Base-by-base conservation (phyloP, 2,888 invertebrate genomes). In the Neocrepidodera transversa region DNA sequence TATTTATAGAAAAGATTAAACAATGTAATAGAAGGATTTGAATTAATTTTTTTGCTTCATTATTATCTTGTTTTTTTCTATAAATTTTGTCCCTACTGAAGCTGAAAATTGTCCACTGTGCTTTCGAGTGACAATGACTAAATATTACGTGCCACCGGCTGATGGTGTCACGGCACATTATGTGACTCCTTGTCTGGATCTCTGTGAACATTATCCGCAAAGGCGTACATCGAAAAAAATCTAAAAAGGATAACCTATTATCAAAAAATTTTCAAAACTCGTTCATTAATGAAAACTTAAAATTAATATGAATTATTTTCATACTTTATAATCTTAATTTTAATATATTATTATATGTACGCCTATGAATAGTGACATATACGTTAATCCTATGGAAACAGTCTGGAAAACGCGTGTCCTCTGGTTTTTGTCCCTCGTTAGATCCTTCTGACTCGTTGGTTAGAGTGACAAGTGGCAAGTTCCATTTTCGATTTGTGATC, bases 401-500 rank as follows among this genome's bases (percentile, higher is more conserved):
- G 38, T 38, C 38, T 38, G 38, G 16, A 49, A 49, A 35, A 35
- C 49, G 10, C 36, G 20, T 49, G 38, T 50, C 38, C 50, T 50
- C 32, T 26, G 38, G 50, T 50, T 40, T 40, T 50, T 40, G 38
- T 50, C 38, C 14, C 40, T 40, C 50, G 26, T 16, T 38, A 17
- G 38, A 28, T 28, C 50, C 16, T 50, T 50, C 50, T 38, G 26
- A 26, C 50, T 50, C 50, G 50, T 50, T 38, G 50, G 16, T 50
- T 26, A 26, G 14, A 26, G 23, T 49, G 49, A 49, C 49, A 49
- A 49, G 49, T 49, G 48, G 6, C 28, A 2, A 28, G 8, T 10
- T 10, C 28, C 10, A 10, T 28, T 28, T 28, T 28, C 28, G 28
- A 28, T 28, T 28, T 10, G 28, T 4, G 8, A 28, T 5, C 3